Evolutionary conservation across 2,113 vertebrate species (phyloP).

Genomic region (Neomonachus schauinslandi): DNA sequence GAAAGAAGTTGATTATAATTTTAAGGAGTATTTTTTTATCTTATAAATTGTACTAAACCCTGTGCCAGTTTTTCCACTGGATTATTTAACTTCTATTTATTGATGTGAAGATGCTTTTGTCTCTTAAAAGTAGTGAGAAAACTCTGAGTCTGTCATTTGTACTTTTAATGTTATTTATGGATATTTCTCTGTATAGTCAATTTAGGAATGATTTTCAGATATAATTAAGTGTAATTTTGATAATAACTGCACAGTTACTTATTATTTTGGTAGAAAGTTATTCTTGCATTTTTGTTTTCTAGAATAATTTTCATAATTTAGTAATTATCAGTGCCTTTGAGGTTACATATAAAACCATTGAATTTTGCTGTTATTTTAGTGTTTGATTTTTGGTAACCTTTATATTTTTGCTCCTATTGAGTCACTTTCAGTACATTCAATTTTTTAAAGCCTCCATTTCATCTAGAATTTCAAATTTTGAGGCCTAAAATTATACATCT

Average conservation of each 20-base stretch:
- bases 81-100: neutral
- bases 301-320: slow-evolving; percentile 29
- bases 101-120: neutral
- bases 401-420: neutral
- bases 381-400: neutral
- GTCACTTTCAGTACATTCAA: neutral
- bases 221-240: neutral
- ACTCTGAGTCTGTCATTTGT: neutral
- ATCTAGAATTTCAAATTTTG: neutral
- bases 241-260: neutral
- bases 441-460: neutral
- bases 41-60: neutral
- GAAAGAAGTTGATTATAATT: neutral
- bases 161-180: neutral
- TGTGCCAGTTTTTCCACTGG: neutral
- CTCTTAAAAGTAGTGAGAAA: neutral
- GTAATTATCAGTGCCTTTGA: neutral
- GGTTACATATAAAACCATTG: neutral
- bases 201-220: neutral
- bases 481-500: neutral
- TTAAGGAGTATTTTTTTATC: neutral
- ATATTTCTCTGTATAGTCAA: neutral
- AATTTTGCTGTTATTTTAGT: neutral
- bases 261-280: neutral
- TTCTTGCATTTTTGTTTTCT: neutral